Percentiles rank a stretch among this genome's conserved stretches.
These are phyloP conservation scores for Oostethus manadensis DNA, from an alignment of 2,113 vertebrate genomes.

Conservation along the genomic window DNA sequence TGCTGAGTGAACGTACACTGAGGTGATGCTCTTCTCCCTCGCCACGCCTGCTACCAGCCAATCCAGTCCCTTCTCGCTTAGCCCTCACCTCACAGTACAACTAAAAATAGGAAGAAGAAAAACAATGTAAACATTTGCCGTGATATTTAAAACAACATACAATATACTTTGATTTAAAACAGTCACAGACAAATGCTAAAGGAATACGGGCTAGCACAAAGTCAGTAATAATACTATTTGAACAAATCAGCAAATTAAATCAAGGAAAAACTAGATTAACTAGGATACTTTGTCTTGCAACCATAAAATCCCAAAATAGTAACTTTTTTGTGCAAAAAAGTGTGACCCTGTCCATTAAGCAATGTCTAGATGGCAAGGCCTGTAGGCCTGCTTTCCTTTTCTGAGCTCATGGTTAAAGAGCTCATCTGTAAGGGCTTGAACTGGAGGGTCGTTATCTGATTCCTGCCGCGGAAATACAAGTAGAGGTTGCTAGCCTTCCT, in stretches of 20 bases:
- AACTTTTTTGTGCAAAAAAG: slow-evolving; percentile 33
- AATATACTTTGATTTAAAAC: background rate
- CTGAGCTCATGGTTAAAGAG: slow-evolving; percentile 26
- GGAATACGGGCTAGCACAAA: background rate
- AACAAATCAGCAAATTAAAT: background rate
- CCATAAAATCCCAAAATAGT: slow-evolving; percentile 31
- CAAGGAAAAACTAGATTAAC: slow-evolving; percentile 18
- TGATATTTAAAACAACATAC: background rate
- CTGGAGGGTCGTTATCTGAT: too few species aligned
- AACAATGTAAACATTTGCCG: background rate
- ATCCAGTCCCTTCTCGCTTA: slow-evolving; percentile 73
- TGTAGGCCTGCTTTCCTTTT: slow-evolving; percentile 38
- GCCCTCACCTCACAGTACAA: slow-evolving; percentile 88
- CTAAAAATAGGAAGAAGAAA: slow-evolving; percentile 59
- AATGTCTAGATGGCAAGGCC: slow-evolving; percentile 26
- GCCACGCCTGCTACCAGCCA: slow-evolving; percentile 30
- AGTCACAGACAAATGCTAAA: background rate
- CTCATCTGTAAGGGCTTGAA: too few species aligned
- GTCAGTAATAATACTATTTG: background rate
- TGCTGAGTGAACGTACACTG: slow-evolving; percentile 66
- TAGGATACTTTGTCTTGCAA: slow-evolving; percentile 25
- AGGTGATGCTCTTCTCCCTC: slow-evolving; percentile 51
- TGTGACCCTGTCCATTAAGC: slow-evolving; percentile 27
- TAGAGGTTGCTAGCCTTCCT: too few species aligned
- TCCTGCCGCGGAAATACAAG: too few species aligned